These are phyloP conservation scores for Eurypyga helias DNA, from an alignment of 2,113 vertebrate species.

Conservation along the genomic window DNA sequence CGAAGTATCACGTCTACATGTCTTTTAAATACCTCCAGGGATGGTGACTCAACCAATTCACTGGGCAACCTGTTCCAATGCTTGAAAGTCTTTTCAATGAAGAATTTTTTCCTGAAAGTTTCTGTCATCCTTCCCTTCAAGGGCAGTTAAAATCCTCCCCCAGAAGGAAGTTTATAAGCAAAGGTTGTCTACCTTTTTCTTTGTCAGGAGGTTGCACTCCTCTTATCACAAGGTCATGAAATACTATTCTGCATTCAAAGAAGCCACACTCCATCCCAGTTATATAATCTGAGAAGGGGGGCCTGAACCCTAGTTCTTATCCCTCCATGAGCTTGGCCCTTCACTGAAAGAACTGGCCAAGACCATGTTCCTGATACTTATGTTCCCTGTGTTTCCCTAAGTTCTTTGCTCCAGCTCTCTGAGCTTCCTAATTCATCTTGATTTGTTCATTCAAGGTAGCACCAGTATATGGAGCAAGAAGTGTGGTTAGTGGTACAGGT, in stretches of 20 bases:
- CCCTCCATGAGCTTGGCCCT: neutral
- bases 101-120: neutral
- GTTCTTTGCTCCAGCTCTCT: neutral
- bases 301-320: neutral
- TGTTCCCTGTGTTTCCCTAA: neutral
- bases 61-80: neutral
- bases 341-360: neutral
- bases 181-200: neutral
- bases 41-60: neutral
- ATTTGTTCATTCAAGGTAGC: neutral
- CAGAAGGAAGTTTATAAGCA: neutral
- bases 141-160: neutral
- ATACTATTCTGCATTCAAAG: neutral
- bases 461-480: neutral
- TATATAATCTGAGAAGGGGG: neutral
- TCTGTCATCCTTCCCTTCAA: neutral
- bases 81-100: neutral
- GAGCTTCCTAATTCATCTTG: neutral
- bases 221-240: neutral
- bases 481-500: neutral
- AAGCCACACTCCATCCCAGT: neutral
- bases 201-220: neutral
- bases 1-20: accelerated
- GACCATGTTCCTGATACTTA: neutral
- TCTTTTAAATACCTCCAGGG: neutral